Evolutionary conservation across 1,140 invertebrate genomes (phyloP).

Genomic region (Eupristina koningsbergeri): DNA sequence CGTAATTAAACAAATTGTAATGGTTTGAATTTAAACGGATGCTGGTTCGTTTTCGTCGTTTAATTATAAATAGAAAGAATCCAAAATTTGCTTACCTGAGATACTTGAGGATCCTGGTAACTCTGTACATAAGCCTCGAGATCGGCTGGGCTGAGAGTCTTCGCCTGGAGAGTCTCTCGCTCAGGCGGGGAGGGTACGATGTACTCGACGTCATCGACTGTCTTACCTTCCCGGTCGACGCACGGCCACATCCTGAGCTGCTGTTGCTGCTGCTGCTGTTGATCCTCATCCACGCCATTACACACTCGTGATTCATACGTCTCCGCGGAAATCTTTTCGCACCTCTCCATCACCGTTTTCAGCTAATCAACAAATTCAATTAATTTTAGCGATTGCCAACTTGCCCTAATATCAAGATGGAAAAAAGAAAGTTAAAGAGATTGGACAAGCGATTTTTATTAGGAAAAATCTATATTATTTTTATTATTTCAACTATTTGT

Average conservation of each 20-base stretch:
- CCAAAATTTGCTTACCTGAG: slow-evolving; percentile 57
- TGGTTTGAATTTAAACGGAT: too few species aligned
- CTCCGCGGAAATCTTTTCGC: slow-evolving; percentile 81
- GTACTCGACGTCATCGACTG: slow-evolving; percentile 80
- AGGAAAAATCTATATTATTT: too few species aligned
- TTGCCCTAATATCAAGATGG: neutral
- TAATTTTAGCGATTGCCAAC: neutral
- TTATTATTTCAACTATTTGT: too few species aligned
- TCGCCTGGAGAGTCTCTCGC: slow-evolving; percentile 76
- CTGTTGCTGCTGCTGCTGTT: slow-evolving; percentile 58
- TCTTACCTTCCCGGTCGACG: slow-evolving; percentile 79
- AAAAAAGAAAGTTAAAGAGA: too few species aligned
- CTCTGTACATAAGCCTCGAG: slow-evolving; percentile 74
- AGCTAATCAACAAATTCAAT: slow-evolving; percentile 68
- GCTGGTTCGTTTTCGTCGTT: too few species aligned
- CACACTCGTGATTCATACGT: slow-evolving; percentile 75
- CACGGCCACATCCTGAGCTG: slow-evolving; percentile 75
- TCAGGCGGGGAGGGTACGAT: slow-evolving; percentile 84
- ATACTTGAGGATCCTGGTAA: slow-evolving; percentile 74
- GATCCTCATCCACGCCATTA: slow-evolving; percentile 63
- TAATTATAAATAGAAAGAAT: too few species aligned
- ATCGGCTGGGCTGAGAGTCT: slow-evolving; percentile 72
- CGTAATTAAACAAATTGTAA: too few species aligned
- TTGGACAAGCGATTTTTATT: too few species aligned
- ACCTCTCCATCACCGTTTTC: slow-evolving; percentile 84